These are phyloP conservation scores for Melanotaenia nigrans DNA, from an alignment of 2,797 vertebrate species.

Conservation along the genomic window DNA sequence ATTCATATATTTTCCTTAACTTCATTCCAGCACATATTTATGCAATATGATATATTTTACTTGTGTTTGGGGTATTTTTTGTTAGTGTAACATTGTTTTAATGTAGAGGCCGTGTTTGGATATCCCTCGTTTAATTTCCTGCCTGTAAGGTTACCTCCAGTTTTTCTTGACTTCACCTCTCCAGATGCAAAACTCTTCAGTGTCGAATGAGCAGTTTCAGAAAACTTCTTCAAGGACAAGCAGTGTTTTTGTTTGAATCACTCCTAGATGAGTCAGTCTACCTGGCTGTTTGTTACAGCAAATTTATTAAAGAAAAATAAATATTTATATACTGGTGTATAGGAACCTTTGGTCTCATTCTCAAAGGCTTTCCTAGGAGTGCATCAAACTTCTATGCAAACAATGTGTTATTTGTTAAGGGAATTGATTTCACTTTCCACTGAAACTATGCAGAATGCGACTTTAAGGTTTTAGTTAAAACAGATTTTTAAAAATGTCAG, in stretches of 20 bases:
- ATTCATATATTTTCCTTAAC: conserved; percentile 54
- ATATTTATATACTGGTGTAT: not conserved
- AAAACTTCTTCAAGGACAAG: conserved; percentile 34
- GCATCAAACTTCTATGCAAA: conserved; percentile 85
- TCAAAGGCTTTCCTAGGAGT: conserved; percentile 68
- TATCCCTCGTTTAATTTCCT: conserved; percentile 36
- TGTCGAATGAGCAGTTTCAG: conserved; percentile 52
- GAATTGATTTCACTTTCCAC: conserved; percentile 71
- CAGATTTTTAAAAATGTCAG: conserved; percentile 67
- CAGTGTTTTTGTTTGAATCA: conserved; percentile 73
- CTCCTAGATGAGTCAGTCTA: conserved; percentile 58
- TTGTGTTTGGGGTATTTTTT: conserved; percentile 52
- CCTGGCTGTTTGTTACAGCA: conserved; percentile 32
- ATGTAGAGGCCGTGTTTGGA: conserved; percentile 59
- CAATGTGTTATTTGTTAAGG: conserved; percentile 66
- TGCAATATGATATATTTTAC: conserved; percentile 73
- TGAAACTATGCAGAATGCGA: conserved; percentile 83
- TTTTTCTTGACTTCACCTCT: conserved; percentile 49
- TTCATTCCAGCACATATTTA: conserved; percentile 79
- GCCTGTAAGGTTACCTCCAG: conserved; percentile 65
- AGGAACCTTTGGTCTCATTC: conserved; percentile 14
- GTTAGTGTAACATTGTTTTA: conserved; percentile 49
- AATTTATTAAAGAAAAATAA: conserved; percentile 21
- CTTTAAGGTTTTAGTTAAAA: conserved; percentile 52
- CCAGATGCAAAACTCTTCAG: conserved; percentile 64